Evolutionary conservation across 2,797 vertebrate genomes (phyloP).

Genomic region (Gymnopithys bicolor): DNA sequence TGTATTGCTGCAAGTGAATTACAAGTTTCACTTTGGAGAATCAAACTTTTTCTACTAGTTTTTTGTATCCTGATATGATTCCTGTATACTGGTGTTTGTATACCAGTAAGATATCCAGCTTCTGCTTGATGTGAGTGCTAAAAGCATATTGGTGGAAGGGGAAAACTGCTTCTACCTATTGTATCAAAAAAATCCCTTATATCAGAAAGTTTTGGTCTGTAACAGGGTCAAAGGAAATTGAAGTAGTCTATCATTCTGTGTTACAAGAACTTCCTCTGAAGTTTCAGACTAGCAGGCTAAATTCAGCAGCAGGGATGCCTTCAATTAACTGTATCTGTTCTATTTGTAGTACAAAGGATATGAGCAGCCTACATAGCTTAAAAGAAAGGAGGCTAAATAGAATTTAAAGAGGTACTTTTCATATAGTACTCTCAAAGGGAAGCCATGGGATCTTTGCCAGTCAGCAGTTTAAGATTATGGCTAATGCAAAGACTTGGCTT

Average conservation of each 20-base stretch:
- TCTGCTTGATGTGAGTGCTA: background rate
- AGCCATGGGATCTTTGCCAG: slow-evolving; percentile 36
- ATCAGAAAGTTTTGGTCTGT: slow-evolving; percentile 57
- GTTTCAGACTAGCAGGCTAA: slow-evolving; percentile 63
- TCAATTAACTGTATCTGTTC: slow-evolving; percentile 75
- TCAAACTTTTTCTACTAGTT: background rate
- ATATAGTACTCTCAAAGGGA: slow-evolving; percentile 32
- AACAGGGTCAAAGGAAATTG: slow-evolving; percentile 72
- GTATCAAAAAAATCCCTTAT: slow-evolving; percentile 45
- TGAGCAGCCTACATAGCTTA: slow-evolving; percentile 66
- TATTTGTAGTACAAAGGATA: slow-evolving; percentile 76
- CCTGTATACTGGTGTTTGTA: background rate
- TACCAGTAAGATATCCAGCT: background rate
- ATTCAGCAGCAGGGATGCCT: slow-evolving; percentile 73
- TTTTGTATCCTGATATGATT: background rate
- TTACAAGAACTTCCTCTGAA: slow-evolving; percentile 66
- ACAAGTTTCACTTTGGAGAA: background rate
- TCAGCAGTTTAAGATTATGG: slow-evolving; percentile 30
- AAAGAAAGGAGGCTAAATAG: slow-evolving; percentile 65
- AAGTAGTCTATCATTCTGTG: slow-evolving; percentile 60
- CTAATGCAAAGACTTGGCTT: slow-evolving; percentile 44
- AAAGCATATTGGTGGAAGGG: slow-evolving; percentile 6
- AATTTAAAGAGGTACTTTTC: slow-evolving; percentile 52
- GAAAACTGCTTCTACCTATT: slow-evolving; percentile 44
- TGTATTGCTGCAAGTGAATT: background rate